Conservation (phyloP, 2,797 vertebrate genomes). For the Cynopterus sphinx region DNA sequence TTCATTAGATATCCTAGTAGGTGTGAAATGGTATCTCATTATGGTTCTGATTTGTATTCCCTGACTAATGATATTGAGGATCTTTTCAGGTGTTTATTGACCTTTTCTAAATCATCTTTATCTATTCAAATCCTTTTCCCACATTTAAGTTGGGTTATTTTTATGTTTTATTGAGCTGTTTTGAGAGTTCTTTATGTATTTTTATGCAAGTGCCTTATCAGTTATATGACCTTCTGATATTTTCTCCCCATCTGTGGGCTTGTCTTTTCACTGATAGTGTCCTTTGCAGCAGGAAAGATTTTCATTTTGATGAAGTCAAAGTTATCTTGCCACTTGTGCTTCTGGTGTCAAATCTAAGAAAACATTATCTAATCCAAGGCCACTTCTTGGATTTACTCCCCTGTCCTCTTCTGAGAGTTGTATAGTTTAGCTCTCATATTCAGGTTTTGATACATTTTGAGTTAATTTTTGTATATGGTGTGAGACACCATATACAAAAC, state of each 20-base stretch:
- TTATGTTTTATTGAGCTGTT: not conserved
- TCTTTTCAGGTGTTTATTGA: not conserved
- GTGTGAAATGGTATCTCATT: not conserved
- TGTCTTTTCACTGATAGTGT: not conserved
- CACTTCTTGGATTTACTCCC: not conserved
- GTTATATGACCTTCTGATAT: not conserved
- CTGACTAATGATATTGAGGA: not conserved
- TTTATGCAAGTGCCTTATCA: not conserved
- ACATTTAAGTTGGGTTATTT: not conserved
- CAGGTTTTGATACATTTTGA: not conserved
- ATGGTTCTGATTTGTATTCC: not conserved
- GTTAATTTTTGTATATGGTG: not conserved
- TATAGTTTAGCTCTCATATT: not conserved
- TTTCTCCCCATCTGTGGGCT: not conserved
- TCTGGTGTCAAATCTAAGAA: not conserved
- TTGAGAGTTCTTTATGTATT: not conserved
- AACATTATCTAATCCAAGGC: not conserved
- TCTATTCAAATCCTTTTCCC: not conserved
- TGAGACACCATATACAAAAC: too few relatives aligned
- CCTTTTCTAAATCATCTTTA: not conserved
- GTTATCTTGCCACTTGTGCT: not conserved
- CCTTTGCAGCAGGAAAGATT: not conserved
- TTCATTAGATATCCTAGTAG: not conserved
- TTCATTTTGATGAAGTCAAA: not conserved
- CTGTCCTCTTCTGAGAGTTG: not conserved